Evolutionary conservation across 2,113 vertebrate species (phyloP).

Genomic region (Laticauda laticaudata): DNA sequence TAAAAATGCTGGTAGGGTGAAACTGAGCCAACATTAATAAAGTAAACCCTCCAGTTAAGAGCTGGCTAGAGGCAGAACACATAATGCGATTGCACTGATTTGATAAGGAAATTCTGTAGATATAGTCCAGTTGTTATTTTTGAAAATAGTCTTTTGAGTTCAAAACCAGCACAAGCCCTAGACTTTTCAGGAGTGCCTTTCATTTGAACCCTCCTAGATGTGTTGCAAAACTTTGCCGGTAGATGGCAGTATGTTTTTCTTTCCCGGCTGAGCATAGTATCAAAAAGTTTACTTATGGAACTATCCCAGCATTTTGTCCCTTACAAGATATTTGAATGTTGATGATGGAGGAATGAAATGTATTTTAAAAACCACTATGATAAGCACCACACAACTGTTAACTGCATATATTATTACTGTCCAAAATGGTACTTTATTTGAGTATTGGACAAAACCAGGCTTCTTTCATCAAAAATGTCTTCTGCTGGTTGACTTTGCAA

Average conservation of each 20-base stretch:
- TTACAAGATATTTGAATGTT: conserved; percentile 16
- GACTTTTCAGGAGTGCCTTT: neutral
- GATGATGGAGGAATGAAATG: conserved; percentile 20
- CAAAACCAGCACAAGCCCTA: neutral
- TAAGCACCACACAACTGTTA: neutral
- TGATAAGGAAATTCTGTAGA: neutral
- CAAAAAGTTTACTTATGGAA: conserved; percentile 23
- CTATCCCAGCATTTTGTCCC: conserved; percentile 19
- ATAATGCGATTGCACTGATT: neutral
- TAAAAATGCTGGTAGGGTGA: neutral
- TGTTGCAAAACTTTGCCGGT: conserved; percentile 1
- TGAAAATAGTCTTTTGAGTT: neutral
- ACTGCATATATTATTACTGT: neutral
- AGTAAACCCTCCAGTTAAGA: neutral
- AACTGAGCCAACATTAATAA: neutral
- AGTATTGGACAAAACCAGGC: neutral
- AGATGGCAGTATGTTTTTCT: conserved; percentile 44
- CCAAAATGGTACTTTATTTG: neutral
- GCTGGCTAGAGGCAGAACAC: neutral
- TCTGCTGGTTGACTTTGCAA: neutral
- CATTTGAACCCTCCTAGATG: neutral
- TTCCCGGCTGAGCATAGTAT: neutral
- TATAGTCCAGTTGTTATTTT: neutral
- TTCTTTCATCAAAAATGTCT: neutral
- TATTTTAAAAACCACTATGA: neutral